A percentile compares a stretch with the other conserved stretches of the same genome.
phyloP scores from a whole-genome alignment of 1,140 invertebrate genomes.

The Drosophila bocqueti region DNA sequence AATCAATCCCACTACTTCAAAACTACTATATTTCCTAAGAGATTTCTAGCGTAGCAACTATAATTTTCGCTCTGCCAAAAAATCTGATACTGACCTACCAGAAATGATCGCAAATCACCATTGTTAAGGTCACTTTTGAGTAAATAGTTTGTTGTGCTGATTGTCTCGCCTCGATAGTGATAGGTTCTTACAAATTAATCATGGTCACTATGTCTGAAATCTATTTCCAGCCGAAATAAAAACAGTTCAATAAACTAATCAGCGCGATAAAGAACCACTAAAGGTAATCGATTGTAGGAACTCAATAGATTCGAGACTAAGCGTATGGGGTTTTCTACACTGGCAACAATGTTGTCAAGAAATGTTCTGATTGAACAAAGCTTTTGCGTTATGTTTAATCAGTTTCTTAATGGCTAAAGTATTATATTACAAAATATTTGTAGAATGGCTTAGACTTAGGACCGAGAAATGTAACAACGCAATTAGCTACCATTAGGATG shows the following conservation, averaged over 20 bases:
- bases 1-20: not conserved
- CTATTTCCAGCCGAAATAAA: slow-evolving; percentile 25
- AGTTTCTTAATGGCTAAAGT: not conserved
- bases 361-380: not conserved
- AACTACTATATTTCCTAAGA: not conserved
- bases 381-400: not conserved
- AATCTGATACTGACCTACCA: slow-evolving; percentile 23
- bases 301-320: slow-evolving; percentile 2
- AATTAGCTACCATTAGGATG: not conserved
- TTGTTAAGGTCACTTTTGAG: slow-evolving; percentile 11
- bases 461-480: not conserved
- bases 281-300: slow-evolving; percentile 2
- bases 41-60: slow-evolving; percentile 10
- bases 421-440: not conserved
- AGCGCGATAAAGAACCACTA: slow-evolving; percentile 18
- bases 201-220: slow-evolving; percentile 15
- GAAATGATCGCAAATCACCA: slow-evolving; percentile 2
- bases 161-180: slow-evolving; percentile 16
- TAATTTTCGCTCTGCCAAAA: not conserved
- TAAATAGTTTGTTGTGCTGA: slow-evolving; percentile 14
- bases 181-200: slow-evolving; percentile 9
- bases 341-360: not conserved
- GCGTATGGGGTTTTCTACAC: slow-evolving; percentile 7
- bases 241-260: slow-evolving; percentile 40
- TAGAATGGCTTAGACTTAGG: not conserved